These are phyloP conservation scores for Tribolium castaneum DNA, from an alignment of 1,140 invertebrate genomes.

Conservation along the genomic window DNA sequence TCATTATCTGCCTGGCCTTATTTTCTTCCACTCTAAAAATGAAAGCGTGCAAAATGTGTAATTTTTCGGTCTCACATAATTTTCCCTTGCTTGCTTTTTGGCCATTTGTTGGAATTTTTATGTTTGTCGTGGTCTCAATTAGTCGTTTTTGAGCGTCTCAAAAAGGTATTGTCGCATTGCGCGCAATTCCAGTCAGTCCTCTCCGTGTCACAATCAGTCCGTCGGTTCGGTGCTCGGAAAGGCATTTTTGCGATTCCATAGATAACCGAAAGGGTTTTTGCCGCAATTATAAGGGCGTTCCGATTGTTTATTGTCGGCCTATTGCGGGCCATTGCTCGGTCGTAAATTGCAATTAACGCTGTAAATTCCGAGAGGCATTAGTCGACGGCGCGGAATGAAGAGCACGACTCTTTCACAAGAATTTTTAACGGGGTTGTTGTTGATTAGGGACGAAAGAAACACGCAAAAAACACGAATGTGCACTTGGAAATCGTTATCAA, in stretches of 20 bases:
- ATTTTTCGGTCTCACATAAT: too few relatives aligned
- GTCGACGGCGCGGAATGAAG: conserved; percentile 15
- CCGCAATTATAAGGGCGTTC: conserved; percentile 27
- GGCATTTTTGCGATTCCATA: conserved; percentile 12
- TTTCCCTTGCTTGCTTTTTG: too few relatives aligned
- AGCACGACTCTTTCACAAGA: not conserved
- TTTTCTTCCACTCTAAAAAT: too few relatives aligned
- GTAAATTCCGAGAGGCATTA: conserved; percentile 23
- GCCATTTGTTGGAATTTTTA: too few relatives aligned
- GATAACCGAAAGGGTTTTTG: conserved; percentile 27
- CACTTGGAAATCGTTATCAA: conserved; percentile 18
- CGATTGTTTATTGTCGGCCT: conserved; percentile 18
- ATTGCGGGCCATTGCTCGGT: conserved; percentile 5
- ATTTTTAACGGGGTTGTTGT: conserved; percentile 9
- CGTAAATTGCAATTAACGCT: conserved; percentile 32
- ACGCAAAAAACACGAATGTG: conserved; percentile 1
- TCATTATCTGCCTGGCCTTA: too few relatives aligned
- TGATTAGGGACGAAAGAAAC: conserved; percentile 8
- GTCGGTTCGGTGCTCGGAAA: not conserved
- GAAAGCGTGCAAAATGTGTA: too few relatives aligned
- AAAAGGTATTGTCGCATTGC: not conserved
- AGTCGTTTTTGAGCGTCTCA: too few relatives aligned
- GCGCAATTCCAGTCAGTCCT: not conserved
- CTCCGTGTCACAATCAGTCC: not conserved
- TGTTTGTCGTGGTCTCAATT: too few relatives aligned